These are phyloP conservation scores for Clanis bilineata DNA, from an alignment of 2,888 invertebrate genomes.

Conservation along the genomic window DNA sequence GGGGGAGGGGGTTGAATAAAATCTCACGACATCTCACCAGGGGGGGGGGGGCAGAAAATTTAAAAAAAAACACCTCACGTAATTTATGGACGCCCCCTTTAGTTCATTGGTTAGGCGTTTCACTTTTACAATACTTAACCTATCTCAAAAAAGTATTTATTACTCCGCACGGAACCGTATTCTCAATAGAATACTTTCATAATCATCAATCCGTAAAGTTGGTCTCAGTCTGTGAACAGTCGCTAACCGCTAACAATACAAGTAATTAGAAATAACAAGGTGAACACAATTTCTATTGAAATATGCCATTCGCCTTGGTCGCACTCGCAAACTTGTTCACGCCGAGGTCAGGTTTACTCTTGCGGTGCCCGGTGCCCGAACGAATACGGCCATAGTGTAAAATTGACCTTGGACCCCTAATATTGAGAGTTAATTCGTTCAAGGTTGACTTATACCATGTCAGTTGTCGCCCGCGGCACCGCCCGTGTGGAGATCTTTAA, in stretches of 20 bases:
- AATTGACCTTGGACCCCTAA: not conserved
- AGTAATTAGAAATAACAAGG: conserved; percentile 2
- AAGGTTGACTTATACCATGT: not conserved
- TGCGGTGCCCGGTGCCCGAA: not conserved
- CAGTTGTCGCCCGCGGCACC: not conserved
- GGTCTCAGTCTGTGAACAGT: not conserved
- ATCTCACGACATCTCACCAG: no score
- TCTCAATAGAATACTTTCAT: not conserved
- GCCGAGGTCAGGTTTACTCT: not conserved
- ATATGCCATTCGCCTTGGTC: not conserved
- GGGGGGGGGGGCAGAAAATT: no score
- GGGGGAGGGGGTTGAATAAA: no score
- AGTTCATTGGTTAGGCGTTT: no score
- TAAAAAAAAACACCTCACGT: no score
- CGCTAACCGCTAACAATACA: not conserved
- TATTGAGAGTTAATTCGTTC: not conserved
- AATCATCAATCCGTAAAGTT: not conserved
- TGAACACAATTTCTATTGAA: not conserved
- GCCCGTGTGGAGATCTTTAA: no score
- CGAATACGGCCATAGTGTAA: not conserved
- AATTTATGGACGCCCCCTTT: no score
- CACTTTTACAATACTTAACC: not conserved
- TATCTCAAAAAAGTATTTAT: not conserved
- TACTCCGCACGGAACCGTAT: not conserved
- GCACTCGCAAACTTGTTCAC: not conserved